Evolutionary conservation across 2,797 vertebrate genomes (phyloP).

Genomic region (Enteromius mattozi): DNA sequence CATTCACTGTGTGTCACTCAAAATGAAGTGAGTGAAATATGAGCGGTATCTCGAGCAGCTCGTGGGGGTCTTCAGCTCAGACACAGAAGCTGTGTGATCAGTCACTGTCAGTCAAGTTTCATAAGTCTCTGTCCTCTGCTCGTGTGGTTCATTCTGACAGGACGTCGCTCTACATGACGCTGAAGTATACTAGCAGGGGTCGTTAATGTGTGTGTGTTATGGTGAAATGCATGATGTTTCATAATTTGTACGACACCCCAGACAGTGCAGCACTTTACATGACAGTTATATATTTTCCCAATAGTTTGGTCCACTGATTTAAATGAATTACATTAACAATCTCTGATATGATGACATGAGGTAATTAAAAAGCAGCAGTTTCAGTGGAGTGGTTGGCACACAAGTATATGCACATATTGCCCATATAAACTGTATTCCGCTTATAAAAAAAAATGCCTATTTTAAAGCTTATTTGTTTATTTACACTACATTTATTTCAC

Average conservation of each 20-base stretch:
- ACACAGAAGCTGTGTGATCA: not conserved
- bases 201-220: not conserved
- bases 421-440: not conserved
- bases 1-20: conserved; percentile 3
- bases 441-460: not conserved
- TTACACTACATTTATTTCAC: too few species aligned
- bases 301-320: conserved; percentile 17
- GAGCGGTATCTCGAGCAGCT: not conserved
- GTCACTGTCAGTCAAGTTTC: conserved; percentile 13
- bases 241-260: conserved; percentile 1
- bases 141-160: not conserved
- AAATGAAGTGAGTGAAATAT: not conserved
- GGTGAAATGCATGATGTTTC: not conserved
- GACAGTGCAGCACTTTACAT: not conserved
- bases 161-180: conserved; percentile 2
- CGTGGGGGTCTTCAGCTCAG: conserved; percentile 20
- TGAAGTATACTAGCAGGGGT: not conserved
- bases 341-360: not conserved
- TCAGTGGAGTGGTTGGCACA: not conserved
- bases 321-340: conserved; percentile 11
- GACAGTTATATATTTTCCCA: not conserved
- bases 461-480: not conserved
- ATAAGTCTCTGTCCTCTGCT: not conserved
- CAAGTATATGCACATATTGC: not conserved
- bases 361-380: not conserved